Evolutionary conservation across 2,888 invertebrate species (phyloP).

Genomic region (Pedicia rivosa): DNA sequence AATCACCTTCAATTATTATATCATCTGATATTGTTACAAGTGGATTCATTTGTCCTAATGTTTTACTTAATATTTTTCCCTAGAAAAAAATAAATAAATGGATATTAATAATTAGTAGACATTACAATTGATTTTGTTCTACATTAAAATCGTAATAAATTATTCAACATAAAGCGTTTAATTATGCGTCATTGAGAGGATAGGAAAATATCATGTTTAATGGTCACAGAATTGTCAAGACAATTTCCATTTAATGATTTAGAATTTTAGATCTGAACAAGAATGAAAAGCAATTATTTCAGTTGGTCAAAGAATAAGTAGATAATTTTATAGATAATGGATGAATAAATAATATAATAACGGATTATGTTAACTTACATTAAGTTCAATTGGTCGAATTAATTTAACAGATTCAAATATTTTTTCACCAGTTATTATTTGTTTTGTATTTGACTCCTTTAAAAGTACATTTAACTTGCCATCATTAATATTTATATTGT

Average conservation of each 20-base stretch:
- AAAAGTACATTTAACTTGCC: slow-evolving; percentile 32
- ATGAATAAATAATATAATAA: neutral
- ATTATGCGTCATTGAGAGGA: neutral
- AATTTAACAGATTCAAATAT: slow-evolving; percentile 30
- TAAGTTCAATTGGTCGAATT: slow-evolving; percentile 27
- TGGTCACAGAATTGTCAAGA: too few relatives aligned
- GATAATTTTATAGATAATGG: too few relatives aligned
- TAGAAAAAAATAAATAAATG: slow-evolving; percentile 14
- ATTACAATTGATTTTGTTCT: too few relatives aligned
- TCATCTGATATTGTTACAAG: slow-evolving; percentile 29
- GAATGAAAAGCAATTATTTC: too few relatives aligned
- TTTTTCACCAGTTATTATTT: slow-evolving; percentile 31
- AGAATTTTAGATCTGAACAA: too few relatives aligned
- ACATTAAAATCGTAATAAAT: too few relatives aligned
- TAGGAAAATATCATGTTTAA: too few relatives aligned
- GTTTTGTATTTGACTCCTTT: slow-evolving; percentile 25
- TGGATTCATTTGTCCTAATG: slow-evolving; percentile 30
- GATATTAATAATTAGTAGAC: too few relatives aligned
- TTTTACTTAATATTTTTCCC: slow-evolving; percentile 28
- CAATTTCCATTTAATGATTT: too few relatives aligned
- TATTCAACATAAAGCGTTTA: neutral
- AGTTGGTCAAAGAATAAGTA: too few relatives aligned
- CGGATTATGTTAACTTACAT: neutral
- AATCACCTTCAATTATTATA: slow-evolving; percentile 29
- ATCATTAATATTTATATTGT: slow-evolving; percentile 31